A percentile compares a stretch with the other conserved stretches of the same genome.
Conservation (phyloP, 2,888 invertebrate genomes). For the Dryocosmus kuriphilus region DNA sequence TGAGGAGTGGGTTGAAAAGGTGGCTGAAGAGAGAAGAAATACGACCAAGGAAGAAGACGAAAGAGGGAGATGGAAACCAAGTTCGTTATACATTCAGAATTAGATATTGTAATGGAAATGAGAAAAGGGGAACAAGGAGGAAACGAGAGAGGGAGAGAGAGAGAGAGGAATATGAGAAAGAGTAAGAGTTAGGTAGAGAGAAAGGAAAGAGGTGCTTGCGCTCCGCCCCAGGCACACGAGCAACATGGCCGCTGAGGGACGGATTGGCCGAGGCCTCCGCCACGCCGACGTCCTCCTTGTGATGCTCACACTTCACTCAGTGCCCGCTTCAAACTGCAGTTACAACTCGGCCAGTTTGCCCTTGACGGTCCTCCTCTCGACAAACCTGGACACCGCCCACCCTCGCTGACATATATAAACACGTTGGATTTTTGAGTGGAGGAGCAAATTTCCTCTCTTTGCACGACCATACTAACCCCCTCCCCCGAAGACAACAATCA, state of each 20-base stretch:
- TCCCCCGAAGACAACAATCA: too few relatives aligned
- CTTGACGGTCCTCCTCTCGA: slow-evolving; percentile 66
- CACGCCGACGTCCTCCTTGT: slow-evolving; percentile 73
- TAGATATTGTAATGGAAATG: not conserved
- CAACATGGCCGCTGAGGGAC: slow-evolving; percentile 82
- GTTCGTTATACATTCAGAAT: not conserved
- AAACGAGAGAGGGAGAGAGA: not conserved
- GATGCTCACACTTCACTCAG: slow-evolving; percentile 77
- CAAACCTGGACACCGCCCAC: slow-evolving; percentile 69
- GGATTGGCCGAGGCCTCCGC: slow-evolving; percentile 81
- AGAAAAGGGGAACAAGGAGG: not conserved
- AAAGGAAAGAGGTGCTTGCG: slow-evolving; percentile 73
- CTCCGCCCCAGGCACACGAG: slow-evolving; percentile 81
- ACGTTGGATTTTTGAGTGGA: too few relatives aligned
- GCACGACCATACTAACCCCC: too few relatives aligned
- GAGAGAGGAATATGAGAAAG: not conserved
- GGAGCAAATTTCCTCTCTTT: too few relatives aligned
- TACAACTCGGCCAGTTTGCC: slow-evolving; percentile 51
- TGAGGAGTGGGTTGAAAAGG: too few relatives aligned
- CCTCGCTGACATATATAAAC: slow-evolving; percentile 58
- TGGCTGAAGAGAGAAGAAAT: not conserved
- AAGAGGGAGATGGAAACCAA: not conserved
- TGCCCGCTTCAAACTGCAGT: slow-evolving; percentile 55
- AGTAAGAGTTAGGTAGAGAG: not conserved
- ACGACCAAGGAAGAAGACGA: not conserved